A percentile compares a stretch with the other conserved stretches of the same genome.
Conservation (phyloP, 2,797 vertebrate genomes). For the Phataginus tetradactyla region DNA sequence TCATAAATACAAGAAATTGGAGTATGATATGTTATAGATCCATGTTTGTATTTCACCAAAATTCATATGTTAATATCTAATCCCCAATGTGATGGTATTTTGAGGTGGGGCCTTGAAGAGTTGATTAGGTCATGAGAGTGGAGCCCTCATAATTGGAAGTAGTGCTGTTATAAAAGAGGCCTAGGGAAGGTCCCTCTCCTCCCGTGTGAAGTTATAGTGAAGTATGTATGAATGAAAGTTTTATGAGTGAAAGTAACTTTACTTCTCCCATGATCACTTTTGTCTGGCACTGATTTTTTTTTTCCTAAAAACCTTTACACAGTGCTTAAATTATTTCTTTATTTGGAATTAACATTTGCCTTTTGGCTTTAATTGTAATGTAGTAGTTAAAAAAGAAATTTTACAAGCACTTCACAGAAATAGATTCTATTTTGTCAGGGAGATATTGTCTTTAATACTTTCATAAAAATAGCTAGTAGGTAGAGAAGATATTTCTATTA, state of each 20-base stretch:
- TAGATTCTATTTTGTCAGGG: neutral
- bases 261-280: neutral
- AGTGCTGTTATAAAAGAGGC: neutral
- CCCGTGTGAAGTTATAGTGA: neutral
- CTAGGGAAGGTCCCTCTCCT: neutral
- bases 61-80: neutral
- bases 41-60: neutral
- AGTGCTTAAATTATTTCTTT: neutral
- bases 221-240: neutral
- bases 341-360: conserved; percentile 19
- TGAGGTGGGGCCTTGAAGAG: neutral
- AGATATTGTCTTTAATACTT: neutral
- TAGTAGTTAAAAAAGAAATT: neutral
- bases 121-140: neutral
- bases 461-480: neutral
- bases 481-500: neutral
- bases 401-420: neutral
- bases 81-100: neutral
- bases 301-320: neutral
- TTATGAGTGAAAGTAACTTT: neutral
- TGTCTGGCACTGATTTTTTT: neutral
- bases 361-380: neutral
- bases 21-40: neutral
- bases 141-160: neutral
- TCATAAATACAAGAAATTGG: neutral